These are phyloP conservation scores for Cacatua alba DNA, from an alignment of 2,113 vertebrate species.

Conservation along the genomic window DNA sequence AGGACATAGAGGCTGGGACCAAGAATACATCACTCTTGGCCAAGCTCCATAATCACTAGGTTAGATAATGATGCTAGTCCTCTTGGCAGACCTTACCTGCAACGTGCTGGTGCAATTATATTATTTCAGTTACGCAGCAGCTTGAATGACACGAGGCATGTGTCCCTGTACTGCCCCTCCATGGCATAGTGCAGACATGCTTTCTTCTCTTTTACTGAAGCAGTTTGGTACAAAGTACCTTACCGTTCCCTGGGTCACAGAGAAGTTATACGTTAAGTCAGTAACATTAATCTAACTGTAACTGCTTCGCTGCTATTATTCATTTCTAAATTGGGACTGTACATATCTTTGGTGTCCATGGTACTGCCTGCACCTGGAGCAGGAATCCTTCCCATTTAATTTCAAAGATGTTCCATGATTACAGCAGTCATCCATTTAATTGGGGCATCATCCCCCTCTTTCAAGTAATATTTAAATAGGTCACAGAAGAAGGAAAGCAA, in stretches of 20 bases:
- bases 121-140: background rate
- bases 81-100: conserved; percentile 30
- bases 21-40: conserved; percentile 19
- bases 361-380: background rate
- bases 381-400: background rate
- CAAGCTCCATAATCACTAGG: conserved; percentile 13
- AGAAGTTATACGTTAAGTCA: background rate
- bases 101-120: background rate
- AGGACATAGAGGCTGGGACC: background rate
- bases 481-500: background rate
- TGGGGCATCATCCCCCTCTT: background rate
- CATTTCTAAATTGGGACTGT: background rate
- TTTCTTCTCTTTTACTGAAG: background rate
- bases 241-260: background rate
- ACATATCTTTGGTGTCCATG: background rate
- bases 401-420: background rate
- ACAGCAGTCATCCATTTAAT: background rate
- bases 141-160: background rate
- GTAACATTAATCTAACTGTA: background rate
- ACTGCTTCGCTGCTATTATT: background rate
- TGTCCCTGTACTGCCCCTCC: background rate
- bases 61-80: conserved; percentile 12
- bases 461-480: background rate
- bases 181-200: background rate
- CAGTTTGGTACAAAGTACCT: background rate